These are phyloP conservation scores for Caenorhabditis elegans DNA, from an alignment of 1,140 invertebrate genomes.

Conservation along the genomic window DNA sequence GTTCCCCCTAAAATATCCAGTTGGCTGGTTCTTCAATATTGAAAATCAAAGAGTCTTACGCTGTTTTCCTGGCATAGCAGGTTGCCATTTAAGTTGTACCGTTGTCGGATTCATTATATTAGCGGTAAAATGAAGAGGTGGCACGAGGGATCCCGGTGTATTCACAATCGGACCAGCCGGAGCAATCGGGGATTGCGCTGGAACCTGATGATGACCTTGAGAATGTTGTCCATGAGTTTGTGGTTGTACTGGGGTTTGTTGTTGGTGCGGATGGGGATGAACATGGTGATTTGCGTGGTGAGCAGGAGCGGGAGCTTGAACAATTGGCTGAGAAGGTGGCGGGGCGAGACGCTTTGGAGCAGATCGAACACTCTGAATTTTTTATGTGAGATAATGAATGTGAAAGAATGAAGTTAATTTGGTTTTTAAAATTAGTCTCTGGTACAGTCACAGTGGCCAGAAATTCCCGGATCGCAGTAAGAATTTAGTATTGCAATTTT, in stretches of 20 bases:
- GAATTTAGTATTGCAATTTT: too few species aligned
- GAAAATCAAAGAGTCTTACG: too few species aligned
- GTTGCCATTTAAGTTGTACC: slow-evolving; percentile 53
- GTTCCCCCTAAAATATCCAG: too few species aligned
- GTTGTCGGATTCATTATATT: slow-evolving; percentile 54
- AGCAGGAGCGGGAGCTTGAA: background rate
- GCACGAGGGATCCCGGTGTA: slow-evolving; percentile 50
- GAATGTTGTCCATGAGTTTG: background rate
- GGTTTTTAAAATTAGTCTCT: too few species aligned
- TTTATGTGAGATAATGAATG: background rate
- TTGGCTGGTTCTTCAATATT: too few species aligned
- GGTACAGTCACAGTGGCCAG: too few species aligned
- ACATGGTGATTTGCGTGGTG: background rate
- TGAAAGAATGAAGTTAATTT: too few species aligned
- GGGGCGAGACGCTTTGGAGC: background rate
- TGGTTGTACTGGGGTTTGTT: background rate
- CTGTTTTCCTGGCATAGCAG: slow-evolving; percentile 36
- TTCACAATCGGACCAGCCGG: background rate
- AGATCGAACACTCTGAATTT: background rate
- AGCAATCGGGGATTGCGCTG: background rate
- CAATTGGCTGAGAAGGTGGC: background rate
- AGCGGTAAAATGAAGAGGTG: slow-evolving; percentile 61
- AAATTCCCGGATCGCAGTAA: too few species aligned
- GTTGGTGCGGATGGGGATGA: background rate
- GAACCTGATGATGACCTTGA: background rate